A percentile compares a stretch with the other conserved stretches of the same genome.
phyloP scores from a whole-genome alignment of 2,888 invertebrate genomes.

The Cacoxenus indagator region DNA sequence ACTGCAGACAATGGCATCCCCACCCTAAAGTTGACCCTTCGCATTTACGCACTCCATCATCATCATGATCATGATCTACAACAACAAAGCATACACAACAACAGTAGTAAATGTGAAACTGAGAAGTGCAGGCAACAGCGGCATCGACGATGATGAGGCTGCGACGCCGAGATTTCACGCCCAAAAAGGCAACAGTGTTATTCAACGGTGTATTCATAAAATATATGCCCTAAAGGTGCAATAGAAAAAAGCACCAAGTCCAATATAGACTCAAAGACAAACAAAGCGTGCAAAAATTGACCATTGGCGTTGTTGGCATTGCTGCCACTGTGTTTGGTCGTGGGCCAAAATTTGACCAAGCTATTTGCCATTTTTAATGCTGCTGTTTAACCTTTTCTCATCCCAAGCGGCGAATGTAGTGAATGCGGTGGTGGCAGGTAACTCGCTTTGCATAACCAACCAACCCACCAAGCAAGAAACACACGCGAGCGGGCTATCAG shows the following conservation, averaged over 20 bases:
- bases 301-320: not conserved
- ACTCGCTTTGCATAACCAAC: constrained; percentile 18
- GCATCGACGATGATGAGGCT: not conserved
- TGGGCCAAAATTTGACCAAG: constrained; percentile 11
- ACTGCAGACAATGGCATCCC: constrained; percentile 22
- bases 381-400: constrained; percentile 11
- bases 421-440: constrained; percentile 23
- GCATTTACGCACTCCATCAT: constrained; percentile 58
- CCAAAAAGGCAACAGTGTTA: not conserved
- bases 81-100: not conserved
- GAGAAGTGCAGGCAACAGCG: not conserved
- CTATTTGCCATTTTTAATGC: constrained; percentile 29
- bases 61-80: too few species aligned
- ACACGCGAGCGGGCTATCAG: not conserved
- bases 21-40: constrained; percentile 58
- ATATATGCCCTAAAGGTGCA: not conserved
- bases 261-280: not conserved
- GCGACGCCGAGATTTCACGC: not conserved
- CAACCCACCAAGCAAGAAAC: not conserved
- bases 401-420: constrained; percentile 1
- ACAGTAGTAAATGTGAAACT: not conserved
- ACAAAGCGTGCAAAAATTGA: not conserved
- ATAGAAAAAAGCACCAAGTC: not conserved
- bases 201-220: not conserved
- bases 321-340: not conserved